These are phyloP conservation scores for Epirrhoe tristata DNA, from an alignment of 2,888 invertebrate genomes.

Conservation along the genomic window DNA sequence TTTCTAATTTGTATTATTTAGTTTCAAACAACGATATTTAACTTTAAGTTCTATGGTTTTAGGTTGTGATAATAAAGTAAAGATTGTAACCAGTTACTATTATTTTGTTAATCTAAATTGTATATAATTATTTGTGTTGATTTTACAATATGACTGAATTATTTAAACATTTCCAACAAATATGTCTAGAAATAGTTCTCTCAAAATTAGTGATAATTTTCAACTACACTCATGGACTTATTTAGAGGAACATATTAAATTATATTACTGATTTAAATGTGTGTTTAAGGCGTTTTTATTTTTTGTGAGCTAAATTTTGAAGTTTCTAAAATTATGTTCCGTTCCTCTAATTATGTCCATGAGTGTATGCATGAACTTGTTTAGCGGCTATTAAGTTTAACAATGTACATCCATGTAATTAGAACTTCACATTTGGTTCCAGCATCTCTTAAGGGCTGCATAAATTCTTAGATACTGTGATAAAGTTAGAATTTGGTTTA, in stretches of 20 bases:
- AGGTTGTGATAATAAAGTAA: constrained; percentile 20
- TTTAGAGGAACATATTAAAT: no score
- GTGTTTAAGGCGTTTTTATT: no score
- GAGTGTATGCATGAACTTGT: background rate
- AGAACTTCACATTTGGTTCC: background rate
- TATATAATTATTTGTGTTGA: constrained; percentile 4
- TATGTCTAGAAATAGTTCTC: background rate
- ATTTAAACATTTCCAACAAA: constrained; percentile 30
- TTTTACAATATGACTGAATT: constrained; percentile 27
- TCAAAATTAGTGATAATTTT: background rate
- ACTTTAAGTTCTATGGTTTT: constrained; percentile 20
- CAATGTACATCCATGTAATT: background rate
- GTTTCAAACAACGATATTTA: constrained; percentile 25
- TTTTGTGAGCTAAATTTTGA: no score
- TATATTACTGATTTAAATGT: no score
- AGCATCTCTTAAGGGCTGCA: constrained; percentile 1
- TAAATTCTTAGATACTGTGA: constrained; percentile 54
- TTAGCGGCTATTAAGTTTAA: background rate
- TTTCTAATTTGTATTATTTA: background rate
- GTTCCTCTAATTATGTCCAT: no score
- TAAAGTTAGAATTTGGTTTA: constrained; percentile 52
- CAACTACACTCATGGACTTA: no score
- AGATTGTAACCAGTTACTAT: constrained; percentile 9
- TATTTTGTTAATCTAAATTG: background rate
- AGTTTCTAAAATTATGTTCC: no score